Conservation (phyloP, 2,888 invertebrate species). For the Urechis unicinctus region DNA sequence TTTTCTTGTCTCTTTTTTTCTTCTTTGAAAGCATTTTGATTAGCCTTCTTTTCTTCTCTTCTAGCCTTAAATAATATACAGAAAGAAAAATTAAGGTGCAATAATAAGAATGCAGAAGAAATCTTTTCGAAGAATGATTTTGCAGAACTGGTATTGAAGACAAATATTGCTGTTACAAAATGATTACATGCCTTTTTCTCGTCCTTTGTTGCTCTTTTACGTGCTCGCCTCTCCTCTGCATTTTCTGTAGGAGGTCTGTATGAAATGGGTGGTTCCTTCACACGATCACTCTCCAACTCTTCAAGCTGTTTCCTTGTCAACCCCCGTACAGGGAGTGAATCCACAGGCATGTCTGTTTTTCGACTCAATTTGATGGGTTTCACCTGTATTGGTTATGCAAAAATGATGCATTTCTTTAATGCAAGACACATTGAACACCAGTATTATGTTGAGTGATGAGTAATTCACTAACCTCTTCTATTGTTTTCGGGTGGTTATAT, state of each 20-base stretch:
- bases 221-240: conserved; percentile 33
- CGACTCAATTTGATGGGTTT: conserved; percentile 28
- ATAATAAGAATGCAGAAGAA: no score
- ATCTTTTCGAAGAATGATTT: no score
- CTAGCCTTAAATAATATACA: conserved; percentile 31
- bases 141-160: no score
- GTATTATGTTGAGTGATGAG: neutral
- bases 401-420: conserved; percentile 12
- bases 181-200: conserved; percentile 33
- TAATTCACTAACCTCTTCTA: conserved; percentile 23
- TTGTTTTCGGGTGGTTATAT: conserved; percentile 79
- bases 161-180: no score
- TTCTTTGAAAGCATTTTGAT: conserved; percentile 37
- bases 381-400: neutral
- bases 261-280: conserved; percentile 14
- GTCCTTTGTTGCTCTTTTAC: conserved; percentile 43
- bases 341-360: conserved; percentile 30
- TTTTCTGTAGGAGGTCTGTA: conserved; percentile 39
- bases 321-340: conserved; percentile 26
- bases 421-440: no score
- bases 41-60: conserved; percentile 44
- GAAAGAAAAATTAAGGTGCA: neutral
- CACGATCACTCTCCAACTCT: conserved; percentile 15
- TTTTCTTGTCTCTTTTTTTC: conserved; percentile 38
- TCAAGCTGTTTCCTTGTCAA: conserved; percentile 34